Evolutionary conservation across 1,140 invertebrate species (phyloP).

Genomic region (Onthophagus taurus): DNA sequence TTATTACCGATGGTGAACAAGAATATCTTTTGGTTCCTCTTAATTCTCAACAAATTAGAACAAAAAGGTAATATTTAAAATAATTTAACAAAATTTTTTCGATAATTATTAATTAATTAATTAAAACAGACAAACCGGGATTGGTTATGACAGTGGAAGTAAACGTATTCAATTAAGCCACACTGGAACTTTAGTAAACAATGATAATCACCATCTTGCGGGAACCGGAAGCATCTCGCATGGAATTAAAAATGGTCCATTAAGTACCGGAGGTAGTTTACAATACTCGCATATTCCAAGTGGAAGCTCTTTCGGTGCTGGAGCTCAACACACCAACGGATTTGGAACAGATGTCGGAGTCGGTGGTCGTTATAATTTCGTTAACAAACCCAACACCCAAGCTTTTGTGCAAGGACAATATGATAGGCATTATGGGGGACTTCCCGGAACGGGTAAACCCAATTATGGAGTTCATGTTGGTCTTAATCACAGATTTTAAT

Average conservation of each 20-base stretch:
- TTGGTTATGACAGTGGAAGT: neutral
- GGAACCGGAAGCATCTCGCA: conserved; percentile 15
- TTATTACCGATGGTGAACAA: no score
- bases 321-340: conserved; percentile 13
- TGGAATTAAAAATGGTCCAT: conserved; percentile 17
- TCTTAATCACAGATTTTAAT: no score
- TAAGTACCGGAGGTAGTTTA: conserved; percentile 14
- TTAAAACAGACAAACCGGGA: conserved; percentile 5
- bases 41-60: no score
- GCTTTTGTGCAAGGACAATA: conserved; percentile 19
- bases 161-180: conserved; percentile 11
- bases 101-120: neutral
- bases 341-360: conserved; percentile 20
- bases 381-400: conserved; percentile 12
- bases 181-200: conserved; percentile 16
- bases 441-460: conserved; percentile 18
- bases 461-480: no score
- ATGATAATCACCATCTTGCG: conserved; percentile 12
- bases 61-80: neutral
- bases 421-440: conserved; percentile 20
- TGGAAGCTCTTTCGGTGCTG: conserved; percentile 12
- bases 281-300: conserved; percentile 15
- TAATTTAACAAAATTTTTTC: neutral
- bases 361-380: conserved; percentile 16
- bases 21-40: conserved; percentile 3